Percentiles rank a stretch among this genome's conserved stretches.
These are phyloP conservation scores for Microcebus ravelobensis DNA, from an alignment of 2,113 vertebrate genomes.

Conservation along the genomic window DNA sequence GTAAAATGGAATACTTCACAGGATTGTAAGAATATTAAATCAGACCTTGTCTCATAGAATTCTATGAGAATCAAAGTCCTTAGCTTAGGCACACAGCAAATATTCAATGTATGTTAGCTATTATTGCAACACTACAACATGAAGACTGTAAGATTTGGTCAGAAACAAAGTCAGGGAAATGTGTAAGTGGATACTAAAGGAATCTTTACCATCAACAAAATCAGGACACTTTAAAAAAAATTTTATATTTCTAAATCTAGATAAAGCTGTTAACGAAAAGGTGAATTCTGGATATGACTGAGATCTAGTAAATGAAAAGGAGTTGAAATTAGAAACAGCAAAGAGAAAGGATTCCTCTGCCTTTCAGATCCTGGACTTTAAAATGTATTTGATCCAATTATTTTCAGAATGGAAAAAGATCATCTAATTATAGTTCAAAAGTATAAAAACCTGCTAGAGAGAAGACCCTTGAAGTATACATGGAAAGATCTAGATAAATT, in stretches of 20 bases:
- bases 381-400: constrained; percentile 1
- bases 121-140: neutral
- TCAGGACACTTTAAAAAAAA: neutral
- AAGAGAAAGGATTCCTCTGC: constrained; percentile 45
- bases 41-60: neutral
- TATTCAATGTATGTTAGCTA: neutral
- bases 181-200: neutral
- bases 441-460: neutral
- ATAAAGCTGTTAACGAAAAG: constrained; percentile 35
- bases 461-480: neutral
- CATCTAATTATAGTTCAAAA: constrained; percentile 6
- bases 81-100: neutral
- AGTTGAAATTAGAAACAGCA: constrained; percentile 16
- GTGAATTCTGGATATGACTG: neutral
- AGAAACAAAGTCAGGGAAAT: neutral
- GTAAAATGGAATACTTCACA: neutral
- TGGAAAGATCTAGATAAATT: neutral
- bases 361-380: constrained; percentile 27
- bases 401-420: constrained; percentile 53
- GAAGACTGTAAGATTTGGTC: neutral
- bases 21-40: neutral
- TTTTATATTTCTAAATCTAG: neutral
- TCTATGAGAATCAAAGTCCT: neutral
- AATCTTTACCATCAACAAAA: neutral
- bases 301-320: neutral